Conservation (phyloP, 2,797 vertebrate genomes). For the Masticophis lateralis region DNA sequence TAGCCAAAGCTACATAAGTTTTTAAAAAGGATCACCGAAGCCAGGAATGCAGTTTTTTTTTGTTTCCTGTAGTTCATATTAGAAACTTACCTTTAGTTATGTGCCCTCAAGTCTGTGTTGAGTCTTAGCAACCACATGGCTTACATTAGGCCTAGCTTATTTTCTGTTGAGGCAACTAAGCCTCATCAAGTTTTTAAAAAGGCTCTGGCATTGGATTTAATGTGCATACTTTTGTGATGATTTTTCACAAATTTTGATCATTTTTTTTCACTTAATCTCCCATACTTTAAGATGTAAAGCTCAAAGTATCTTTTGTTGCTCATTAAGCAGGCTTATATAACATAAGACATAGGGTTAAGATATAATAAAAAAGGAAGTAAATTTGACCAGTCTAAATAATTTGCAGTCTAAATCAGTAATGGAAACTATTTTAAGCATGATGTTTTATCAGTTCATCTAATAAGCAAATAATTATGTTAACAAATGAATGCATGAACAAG, state of each 20-base stretch:
- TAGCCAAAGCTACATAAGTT: background rate
- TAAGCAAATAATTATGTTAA: background rate
- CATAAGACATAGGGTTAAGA: background rate
- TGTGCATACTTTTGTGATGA: background rate
- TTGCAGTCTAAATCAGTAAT: background rate
- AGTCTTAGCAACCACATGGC: background rate
- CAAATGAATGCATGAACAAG: background rate
- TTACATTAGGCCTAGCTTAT: slow-evolving; percentile 6
- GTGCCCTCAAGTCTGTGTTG: background rate
- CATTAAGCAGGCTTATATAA: background rate
- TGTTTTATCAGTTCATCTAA: background rate
- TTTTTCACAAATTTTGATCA: background rate
- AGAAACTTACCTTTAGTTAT: background rate
- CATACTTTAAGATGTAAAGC: background rate
- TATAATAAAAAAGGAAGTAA: background rate
- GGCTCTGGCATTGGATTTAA: background rate
- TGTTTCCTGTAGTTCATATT: background rate
- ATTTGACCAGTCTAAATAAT: background rate
- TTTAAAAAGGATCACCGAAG: background rate
- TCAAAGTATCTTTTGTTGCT: background rate
- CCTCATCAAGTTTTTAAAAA: background rate
- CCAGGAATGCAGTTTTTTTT: background rate
- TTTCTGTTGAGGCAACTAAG: background rate
- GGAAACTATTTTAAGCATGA: background rate
- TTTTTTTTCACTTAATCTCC: background rate